Base-by-base conservation (phyloP, 2,113 vertebrate species). In the Lampris incognitus region DNA sequence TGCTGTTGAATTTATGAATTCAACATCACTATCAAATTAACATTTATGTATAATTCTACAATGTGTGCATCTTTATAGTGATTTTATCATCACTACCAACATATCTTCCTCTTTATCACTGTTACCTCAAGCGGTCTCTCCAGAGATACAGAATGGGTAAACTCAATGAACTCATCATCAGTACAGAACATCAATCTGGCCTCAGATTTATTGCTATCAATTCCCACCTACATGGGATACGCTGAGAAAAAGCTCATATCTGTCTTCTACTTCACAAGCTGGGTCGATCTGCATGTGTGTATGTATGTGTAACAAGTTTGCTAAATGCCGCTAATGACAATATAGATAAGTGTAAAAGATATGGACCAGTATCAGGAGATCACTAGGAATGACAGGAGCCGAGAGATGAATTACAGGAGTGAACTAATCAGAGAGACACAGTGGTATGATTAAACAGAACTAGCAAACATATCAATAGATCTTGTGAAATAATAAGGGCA, bases 61-160 rank as follows among this genome's bases (percentile, higher is more conserved):
- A 52, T 8, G 13, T 52, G 9, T 11, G 13, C 7, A 11, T 13
- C 9, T 1, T 8, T 7, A 8, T 52, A 11, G 50, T 8, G 50
- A 7, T 10, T 52, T 52, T 3, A 9, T 13, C 24, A 24, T 24
- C 24, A 52, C 3, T 11, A 8, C 4, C 50, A 52, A 52, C 50
- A 52, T 57, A 38, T 56, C 11, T 46, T 42, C 36, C 13, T 61
- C 11, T 59, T 11, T 40, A 55, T 13, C 51, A 50, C 49, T 44
- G 55, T 90, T 24, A 97, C 96, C 96, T 97, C 96, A 62, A 96
- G 95, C 0, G 96, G 88, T 57, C 90, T 95, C 74, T 95, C 94
- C 67, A 97, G 90, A 9, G 89, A 61, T 38, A 96, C 91, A 0
- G 87, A 0, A 8, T 91, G 78, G 6, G 70, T 79, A 51, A 96